phyloP scores from a whole-genome alignment of 1,140 invertebrate genomes.

The Atta texana region DNA sequence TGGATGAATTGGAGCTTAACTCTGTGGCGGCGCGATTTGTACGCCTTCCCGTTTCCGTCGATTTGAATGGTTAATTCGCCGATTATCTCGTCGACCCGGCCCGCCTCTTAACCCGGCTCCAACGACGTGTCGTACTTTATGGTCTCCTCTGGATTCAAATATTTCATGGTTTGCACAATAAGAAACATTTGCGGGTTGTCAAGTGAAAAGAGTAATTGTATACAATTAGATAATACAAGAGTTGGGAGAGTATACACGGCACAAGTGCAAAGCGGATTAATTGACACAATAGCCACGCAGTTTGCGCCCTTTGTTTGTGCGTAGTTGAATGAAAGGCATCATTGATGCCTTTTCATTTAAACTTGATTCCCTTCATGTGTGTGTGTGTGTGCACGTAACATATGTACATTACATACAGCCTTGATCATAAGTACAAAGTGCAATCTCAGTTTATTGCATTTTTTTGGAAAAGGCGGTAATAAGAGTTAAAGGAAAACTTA shows the following conservation, averaged over 20 bases:
- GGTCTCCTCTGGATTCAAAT: constrained; percentile 14
- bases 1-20: constrained; percentile 75
- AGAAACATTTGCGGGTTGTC: neutral
- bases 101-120: constrained; percentile 41
- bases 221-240: neutral
- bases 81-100: constrained; percentile 61
- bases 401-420: no score
- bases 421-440: no score
- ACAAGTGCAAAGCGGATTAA: constrained; percentile 5
- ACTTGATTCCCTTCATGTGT: no score
- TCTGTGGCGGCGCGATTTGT: constrained; percentile 72
- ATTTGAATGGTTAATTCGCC: constrained; percentile 73
- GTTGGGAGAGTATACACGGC: neutral
- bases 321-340: no score
- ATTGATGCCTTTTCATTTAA: no score
- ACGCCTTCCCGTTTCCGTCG: constrained; percentile 67
- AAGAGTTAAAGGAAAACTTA: no score
- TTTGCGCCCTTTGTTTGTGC: neutral
- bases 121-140: constrained; percentile 56
- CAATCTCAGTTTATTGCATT: no score
- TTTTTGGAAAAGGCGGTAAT: no score
- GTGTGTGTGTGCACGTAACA: no score
- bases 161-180: constrained; percentile 1
- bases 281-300: neutral
- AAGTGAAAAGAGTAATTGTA: neutral